phyloP scores from a whole-genome alignment of 2,797 vertebrate genomes.

The Hydrolagus colliei region DNA sequence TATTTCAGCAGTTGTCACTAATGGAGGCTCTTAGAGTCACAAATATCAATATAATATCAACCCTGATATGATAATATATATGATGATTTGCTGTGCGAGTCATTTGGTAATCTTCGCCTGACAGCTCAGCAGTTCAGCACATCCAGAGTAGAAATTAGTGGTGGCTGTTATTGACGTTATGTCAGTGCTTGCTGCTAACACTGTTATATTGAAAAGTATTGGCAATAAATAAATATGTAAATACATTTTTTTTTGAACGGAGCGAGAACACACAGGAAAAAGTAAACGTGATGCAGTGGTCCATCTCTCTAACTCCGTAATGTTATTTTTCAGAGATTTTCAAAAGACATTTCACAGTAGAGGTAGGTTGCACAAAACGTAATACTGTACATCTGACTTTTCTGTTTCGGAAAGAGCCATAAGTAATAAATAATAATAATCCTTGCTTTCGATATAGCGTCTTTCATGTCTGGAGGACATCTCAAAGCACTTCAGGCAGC shows the following conservation, averaged over 20 bases:
- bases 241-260: background rate
- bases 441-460: too few species aligned
- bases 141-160: background rate
- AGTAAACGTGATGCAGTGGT: background rate
- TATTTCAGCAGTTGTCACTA: slow-evolving; percentile 12
- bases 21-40: background rate
- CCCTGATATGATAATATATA: slow-evolving; percentile 13
- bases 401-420: background rate
- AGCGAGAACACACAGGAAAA: background rate
- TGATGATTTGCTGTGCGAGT: slow-evolving; percentile 1
- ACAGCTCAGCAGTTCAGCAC: background rate
- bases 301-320: background rate
- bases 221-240: slow-evolving; percentile 14
- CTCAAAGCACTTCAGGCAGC: too few species aligned
- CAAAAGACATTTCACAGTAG: background rate
- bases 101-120: slow-evolving; percentile 1
- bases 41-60: slow-evolving; percentile 12
- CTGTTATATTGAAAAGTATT: slow-evolving; percentile 22
- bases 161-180: slow-evolving; percentile 21
- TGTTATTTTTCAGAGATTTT: background rate
- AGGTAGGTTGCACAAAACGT: background rate
- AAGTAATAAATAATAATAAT: background rate
- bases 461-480: too few species aligned
- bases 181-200: background rate
- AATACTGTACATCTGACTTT: background rate